Conservation (phyloP, 2,113 vertebrate species). For the Elgaria multicarinata region DNA sequence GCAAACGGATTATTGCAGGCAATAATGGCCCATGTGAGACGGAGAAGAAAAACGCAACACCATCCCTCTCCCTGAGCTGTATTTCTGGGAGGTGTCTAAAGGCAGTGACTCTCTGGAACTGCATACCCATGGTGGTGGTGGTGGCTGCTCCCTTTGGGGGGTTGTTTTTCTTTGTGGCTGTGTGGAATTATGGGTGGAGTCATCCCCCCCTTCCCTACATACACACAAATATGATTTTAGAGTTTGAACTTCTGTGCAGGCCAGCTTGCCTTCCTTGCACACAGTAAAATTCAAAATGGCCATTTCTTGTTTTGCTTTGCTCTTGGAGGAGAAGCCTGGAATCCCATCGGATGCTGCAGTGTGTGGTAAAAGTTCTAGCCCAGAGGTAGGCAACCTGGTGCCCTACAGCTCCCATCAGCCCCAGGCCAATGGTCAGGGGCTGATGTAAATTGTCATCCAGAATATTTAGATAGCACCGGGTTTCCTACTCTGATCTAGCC, state of each 20-base stretch:
- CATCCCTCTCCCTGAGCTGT: not conserved
- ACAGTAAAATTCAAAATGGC: not conserved
- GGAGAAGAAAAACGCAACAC: not conserved
- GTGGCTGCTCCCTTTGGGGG: not conserved
- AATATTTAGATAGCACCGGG: no score
- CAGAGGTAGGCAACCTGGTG: no score
- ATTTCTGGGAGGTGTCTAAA: not conserved
- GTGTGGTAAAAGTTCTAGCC: not conserved
- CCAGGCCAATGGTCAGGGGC: no score
- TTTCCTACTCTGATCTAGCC: no score
- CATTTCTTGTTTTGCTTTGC: not conserved
- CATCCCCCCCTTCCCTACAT: not conserved
- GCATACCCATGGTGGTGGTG: not conserved
- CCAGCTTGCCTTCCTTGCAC: no score
- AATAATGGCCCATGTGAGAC: not conserved
- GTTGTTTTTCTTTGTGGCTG: not conserved
- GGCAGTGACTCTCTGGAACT: not conserved
- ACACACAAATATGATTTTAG: not conserved
- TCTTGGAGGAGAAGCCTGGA: not conserved
- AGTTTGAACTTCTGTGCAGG: not conserved
- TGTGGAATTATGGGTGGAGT: not conserved
- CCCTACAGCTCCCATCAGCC: no score
- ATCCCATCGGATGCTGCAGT: not conserved
- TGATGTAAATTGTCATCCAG: no score
- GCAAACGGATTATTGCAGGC: not conserved